phyloP scores from a whole-genome alignment of 2,888 invertebrate species.

The Gortyna flavago region DNA sequence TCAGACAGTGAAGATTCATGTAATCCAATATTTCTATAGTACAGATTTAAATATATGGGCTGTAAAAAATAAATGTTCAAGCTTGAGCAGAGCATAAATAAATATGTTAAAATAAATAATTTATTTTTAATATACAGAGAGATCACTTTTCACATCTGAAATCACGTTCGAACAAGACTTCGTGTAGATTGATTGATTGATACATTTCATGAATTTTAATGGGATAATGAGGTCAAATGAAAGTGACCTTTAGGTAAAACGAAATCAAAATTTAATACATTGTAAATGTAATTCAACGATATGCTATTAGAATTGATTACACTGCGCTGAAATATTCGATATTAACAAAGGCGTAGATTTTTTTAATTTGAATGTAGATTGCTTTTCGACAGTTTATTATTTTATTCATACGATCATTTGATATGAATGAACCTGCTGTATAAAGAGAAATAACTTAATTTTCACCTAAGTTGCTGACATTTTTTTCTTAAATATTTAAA shows the following conservation, averaged over 20 bases:
- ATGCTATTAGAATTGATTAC: conserved; percentile 31
- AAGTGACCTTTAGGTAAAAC: conserved; percentile 28
- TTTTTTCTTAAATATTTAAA: not conserved
- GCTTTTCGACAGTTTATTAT: conserved; percentile 11
- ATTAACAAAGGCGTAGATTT: not conserved
- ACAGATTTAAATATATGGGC: conserved; percentile 32
- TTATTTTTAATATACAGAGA: conserved; percentile 22
- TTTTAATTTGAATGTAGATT: not conserved
- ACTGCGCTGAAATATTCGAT: not conserved
- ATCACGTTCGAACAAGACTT: conserved; percentile 16
- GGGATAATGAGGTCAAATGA: conserved; percentile 19
- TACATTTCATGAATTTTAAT: conserved; percentile 39
- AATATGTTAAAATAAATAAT: conserved; percentile 15
- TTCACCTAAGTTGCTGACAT: not conserved
- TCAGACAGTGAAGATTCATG: conserved; percentile 29
- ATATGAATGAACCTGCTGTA: not conserved
- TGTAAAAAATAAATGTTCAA: conserved; percentile 27
- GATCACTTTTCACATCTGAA: conserved; percentile 24
- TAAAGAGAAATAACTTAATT: not conserved
- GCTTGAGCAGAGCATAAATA: conserved; percentile 22
- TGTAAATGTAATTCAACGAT: conserved; percentile 27
- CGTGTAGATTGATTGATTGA: conserved; percentile 8
- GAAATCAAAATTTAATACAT: conserved; percentile 27
- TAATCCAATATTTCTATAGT: conserved; percentile 25
- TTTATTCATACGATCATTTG: conserved; percentile 4